Percentiles rank a stretch among this genome's conserved stretches.
These are phyloP conservation scores for Osmerus eperlanus DNA, from an alignment of 2,113 vertebrate species.

Conservation along the genomic window DNA sequence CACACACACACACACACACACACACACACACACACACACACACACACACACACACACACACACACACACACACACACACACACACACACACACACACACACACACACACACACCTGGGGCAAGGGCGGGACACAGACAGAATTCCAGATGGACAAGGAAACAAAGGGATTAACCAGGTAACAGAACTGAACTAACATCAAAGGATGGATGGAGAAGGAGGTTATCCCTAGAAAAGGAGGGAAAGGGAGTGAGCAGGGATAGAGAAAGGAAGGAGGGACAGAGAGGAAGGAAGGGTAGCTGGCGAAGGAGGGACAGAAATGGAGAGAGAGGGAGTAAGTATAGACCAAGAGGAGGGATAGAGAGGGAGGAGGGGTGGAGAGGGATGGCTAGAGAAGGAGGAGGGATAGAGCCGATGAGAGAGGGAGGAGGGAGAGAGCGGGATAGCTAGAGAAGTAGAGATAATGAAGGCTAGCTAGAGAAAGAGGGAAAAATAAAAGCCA, in stretches of 20 bases:
- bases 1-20: slow-evolving; percentile 20
- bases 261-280: no score
- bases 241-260: no score
- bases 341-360: slow-evolving; percentile 22
- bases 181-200: no score
- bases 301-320: no score
- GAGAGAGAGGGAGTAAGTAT: no score
- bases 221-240: no score
- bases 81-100: slow-evolving; percentile 1
- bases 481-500: slow-evolving; percentile 52
- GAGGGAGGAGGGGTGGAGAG: background rate
- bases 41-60: background rate
- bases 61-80: slow-evolving; percentile 20
- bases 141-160: slow-evolving; percentile 45
- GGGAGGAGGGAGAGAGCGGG: slow-evolving; percentile 30
- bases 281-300: no score
- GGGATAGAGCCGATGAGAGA: background rate
- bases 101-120: slow-evolving; percentile 22
- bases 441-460: slow-evolving; percentile 10
- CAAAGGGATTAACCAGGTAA: no score
- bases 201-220: no score
- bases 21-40: background rate
- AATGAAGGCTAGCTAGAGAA: background rate
- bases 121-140: slow-evolving; percentile 16
- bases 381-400: background rate